Percentiles rank a stretch among this genome's conserved stretches.
These are phyloP conservation scores for Heliangelus exortis DNA, from an alignment of 2,797 vertebrate species.

Conservation along the genomic window DNA sequence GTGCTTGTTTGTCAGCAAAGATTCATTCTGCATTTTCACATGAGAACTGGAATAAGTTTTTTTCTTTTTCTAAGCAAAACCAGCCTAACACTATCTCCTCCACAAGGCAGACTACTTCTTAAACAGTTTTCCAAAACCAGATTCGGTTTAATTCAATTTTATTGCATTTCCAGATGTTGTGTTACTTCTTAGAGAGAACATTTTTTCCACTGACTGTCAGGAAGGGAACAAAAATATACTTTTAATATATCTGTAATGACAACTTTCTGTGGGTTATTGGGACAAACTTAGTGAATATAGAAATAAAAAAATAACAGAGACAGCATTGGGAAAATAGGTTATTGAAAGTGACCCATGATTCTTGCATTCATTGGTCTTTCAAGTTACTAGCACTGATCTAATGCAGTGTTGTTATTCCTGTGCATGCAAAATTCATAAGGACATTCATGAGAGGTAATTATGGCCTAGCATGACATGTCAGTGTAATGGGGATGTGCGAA, in stretches of 20 bases:
- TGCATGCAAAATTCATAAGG: fast-evolving
- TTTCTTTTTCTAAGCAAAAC: background rate
- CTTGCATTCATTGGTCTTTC: background rate
- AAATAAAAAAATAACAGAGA: background rate
- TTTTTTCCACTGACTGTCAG: background rate
- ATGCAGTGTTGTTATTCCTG: background rate
- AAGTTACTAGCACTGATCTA: background rate
- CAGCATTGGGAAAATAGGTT: background rate
- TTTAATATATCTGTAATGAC: background rate
- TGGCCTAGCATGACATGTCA: fast-evolving
- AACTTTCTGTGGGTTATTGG: background rate
- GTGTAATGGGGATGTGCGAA: fast-evolving
- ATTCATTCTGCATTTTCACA: background rate
- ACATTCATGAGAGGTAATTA: background rate
- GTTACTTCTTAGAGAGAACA: background rate
- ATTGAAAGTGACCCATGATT: background rate
- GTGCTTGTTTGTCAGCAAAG: background rate
- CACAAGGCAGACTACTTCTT: background rate
- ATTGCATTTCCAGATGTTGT: background rate
- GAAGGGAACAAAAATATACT: background rate
- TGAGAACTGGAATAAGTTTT: background rate
- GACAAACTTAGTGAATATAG: background rate
- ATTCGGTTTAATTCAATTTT: background rate
- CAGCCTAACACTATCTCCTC: background rate
- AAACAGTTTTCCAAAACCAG: background rate